Base-by-base conservation (phyloP, 2,888 invertebrate species). In the Eristalinus sepulchralis region DNA sequence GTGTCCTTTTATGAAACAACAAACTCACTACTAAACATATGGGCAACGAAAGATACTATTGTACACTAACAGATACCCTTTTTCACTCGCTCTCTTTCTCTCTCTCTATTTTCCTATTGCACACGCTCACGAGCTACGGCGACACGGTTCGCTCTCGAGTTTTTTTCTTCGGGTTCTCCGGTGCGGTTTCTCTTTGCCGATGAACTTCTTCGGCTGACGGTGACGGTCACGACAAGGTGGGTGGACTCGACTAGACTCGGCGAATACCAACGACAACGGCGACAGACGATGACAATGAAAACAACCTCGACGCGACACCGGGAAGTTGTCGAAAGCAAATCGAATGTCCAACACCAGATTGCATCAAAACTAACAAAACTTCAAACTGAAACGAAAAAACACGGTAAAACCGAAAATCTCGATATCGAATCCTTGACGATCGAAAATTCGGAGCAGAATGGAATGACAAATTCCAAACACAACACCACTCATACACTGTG, bases 11-110 rank as follows among this genome's bases (percentile, higher is more conserved):
- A 64, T 36, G 63, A 24, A 47, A 82, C 53, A 63, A 70, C 31
- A 62, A 70, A 77, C 47, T 71, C 81, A 77, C 75, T 84, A 63
- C 67, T 39, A 67, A 84, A 82, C 85, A 85, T 85, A 85, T 85
- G 81, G 72, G 20, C 76, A 77, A 57, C 11, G 27, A 59, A 63
- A 39, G 82, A 77, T 71, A 75, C 76, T 27, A 64, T 66, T 75
- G 64, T 10, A 66, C 60, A 36, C 62, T 71, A 63, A 63, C 34
- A 66, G 39, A 33, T 39, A 70, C 66, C 66, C 75, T 71, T 57
- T 13, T 24, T 57, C 24, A 10, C 57, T 57, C 66, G 47, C 22
- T 60, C 22, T 66, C n/a, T 57, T 8, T 6, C 63, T 60, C n/a
- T n/a, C n/a, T 57, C 66, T 60, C 22, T 60, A n/a, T 66, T 27